phyloP scores from a whole-genome alignment of 1,140 invertebrate species.

The Cydia fagiglandana region DNA sequence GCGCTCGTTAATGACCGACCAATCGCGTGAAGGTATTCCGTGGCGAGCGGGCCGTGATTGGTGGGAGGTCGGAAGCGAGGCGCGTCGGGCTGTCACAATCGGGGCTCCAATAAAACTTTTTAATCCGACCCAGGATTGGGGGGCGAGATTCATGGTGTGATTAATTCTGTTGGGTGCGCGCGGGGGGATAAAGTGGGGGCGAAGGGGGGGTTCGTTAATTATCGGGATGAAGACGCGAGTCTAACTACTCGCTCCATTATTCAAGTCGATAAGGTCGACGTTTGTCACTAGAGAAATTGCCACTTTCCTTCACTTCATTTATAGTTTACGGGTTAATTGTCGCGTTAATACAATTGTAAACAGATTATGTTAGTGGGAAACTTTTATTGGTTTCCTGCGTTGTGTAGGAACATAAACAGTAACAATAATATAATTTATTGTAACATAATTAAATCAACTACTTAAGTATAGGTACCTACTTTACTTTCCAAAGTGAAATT shows the following conservation, averaged over 20 bases:
- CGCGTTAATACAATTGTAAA: slow-evolving; percentile 7
- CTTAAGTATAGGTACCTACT: too few relatives aligned
- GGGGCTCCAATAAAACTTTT: slow-evolving; percentile 77
- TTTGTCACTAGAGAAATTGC: slow-evolving; percentile 73
- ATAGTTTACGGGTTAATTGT: slow-evolving; percentile 69
- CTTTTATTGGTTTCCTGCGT: slow-evolving; percentile 1
- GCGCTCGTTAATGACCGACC: slow-evolving; percentile 42
- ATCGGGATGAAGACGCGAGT: slow-evolving; percentile 75
- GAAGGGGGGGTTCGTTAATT: slow-evolving; percentile 63
- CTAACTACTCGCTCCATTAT: slow-evolving; percentile 74
- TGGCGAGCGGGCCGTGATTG: slow-evolving; percentile 50
- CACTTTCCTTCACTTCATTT: slow-evolving; percentile 74
- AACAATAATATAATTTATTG: not conserved
- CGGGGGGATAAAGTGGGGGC: slow-evolving; percentile 35
- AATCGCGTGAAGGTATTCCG: slow-evolving; percentile 47
- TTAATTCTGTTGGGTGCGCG: slow-evolving; percentile 68
- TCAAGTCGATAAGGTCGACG: slow-evolving; percentile 71
- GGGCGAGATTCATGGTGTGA: slow-evolving; percentile 76
- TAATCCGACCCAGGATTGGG: slow-evolving; percentile 73
- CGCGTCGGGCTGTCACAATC: slow-evolving; percentile 61
- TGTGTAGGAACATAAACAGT: not conserved
- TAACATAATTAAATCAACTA: not conserved
- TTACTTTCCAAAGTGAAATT: not conserved
- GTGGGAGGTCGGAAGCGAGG: slow-evolving; percentile 40
- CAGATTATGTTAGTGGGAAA: not conserved